Percentiles rank a stretch among this genome's conserved stretches.
These are phyloP conservation scores for Leucoptera coffeella DNA, from an alignment of 2,888 invertebrate genomes.

Conservation along the genomic window DNA sequence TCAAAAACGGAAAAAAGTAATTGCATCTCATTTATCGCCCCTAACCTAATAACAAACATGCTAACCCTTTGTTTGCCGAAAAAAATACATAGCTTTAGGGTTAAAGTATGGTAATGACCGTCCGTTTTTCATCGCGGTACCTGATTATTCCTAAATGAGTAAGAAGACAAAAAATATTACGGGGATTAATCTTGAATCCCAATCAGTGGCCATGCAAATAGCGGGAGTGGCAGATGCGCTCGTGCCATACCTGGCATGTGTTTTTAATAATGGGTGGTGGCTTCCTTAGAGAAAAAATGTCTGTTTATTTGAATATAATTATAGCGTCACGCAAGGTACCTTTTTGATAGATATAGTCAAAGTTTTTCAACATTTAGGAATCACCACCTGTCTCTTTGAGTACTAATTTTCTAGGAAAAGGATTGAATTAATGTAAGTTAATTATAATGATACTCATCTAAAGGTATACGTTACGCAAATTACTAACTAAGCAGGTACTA, in stretches of 20 bases:
- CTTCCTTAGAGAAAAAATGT: too few species aligned
- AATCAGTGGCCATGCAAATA: constrained; percentile 47
- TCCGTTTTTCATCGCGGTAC: constrained; percentile 34
- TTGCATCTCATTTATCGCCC: constrained; percentile 51
- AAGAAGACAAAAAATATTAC: constrained; percentile 46
- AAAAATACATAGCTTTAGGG: constrained; percentile 51
- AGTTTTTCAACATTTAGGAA: too few species aligned
- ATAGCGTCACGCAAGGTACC: too few species aligned
- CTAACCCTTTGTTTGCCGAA: constrained; percentile 47
- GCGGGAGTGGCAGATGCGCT: constrained; percentile 30
- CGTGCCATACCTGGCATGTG: constrained; percentile 35
- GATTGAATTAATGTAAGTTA: too few species aligned
- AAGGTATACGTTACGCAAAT: too few species aligned
- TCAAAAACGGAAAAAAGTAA: constrained; percentile 26
- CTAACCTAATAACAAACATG: constrained; percentile 45
- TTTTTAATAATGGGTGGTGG: too few species aligned
- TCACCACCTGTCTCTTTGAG: too few species aligned
- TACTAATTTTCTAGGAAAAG: too few species aligned
- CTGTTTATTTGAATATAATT: too few species aligned
- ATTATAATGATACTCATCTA: too few species aligned
- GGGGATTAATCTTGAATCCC: constrained; percentile 43
- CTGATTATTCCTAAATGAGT: constrained; percentile 47
- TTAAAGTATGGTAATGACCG: constrained; percentile 49
- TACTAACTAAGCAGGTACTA: too few species aligned
- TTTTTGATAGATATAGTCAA: too few species aligned